Conservation (phyloP, 2,113 vertebrate species). For the Hipposideros armiger region DNA sequence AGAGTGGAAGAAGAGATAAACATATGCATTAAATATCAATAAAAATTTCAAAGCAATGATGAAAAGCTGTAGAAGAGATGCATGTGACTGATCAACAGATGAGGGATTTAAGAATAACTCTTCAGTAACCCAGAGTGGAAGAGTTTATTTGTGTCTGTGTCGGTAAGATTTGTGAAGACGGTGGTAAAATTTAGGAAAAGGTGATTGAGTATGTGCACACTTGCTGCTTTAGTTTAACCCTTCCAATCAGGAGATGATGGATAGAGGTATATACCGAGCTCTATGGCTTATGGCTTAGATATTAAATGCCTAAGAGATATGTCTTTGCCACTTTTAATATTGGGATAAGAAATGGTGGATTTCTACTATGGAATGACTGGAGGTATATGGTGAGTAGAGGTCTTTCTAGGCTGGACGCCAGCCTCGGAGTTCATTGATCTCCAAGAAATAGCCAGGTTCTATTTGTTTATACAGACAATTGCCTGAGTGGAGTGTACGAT, state of each 20-base stretch:
- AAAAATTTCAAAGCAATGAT: constrained; percentile 22
- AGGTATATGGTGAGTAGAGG: background rate
- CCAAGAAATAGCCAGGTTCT: background rate
- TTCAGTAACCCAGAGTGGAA: background rate
- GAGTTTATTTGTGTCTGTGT: background rate
- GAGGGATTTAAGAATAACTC: background rate
- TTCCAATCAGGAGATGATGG: background rate
- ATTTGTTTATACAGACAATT: constrained; percentile 37
- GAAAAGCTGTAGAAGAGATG: constrained; percentile 8
- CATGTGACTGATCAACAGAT: background rate
- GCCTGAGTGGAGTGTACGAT: background rate
- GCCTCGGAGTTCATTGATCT: constrained; percentile 3
- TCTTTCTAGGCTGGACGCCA: background rate
- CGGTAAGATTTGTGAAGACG: background rate
- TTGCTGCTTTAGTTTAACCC: background rate
- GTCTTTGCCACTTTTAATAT: constrained; percentile 38
- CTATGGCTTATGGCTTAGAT: background rate
- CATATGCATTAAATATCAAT: background rate
- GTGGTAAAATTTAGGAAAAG: background rate
- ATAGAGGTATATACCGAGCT: background rate
- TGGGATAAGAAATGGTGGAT: background rate
- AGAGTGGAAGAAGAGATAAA: background rate
- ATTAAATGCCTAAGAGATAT: background rate
- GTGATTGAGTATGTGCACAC: background rate
- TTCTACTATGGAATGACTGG: background rate